Evolutionary conservation across 2,113 vertebrate genomes (phyloP).

Genomic region (Condylura cristata): DNA sequence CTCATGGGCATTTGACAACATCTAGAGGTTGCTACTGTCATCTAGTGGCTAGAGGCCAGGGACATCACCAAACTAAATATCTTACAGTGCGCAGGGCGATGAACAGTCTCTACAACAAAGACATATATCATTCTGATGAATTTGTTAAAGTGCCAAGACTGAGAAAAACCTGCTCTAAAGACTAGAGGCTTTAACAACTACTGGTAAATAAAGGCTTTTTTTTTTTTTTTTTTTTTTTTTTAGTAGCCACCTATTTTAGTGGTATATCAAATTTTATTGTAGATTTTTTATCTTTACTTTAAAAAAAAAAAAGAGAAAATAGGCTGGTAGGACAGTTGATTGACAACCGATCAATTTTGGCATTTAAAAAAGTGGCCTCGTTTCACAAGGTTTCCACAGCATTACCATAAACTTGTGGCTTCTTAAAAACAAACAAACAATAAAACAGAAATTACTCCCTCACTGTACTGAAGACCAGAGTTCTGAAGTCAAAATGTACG

Average conservation of each 20-base stretch:
- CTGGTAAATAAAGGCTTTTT: background rate
- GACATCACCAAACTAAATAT: no score
- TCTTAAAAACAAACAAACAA: no score
- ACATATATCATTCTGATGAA: background rate
- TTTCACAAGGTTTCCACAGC: background rate
- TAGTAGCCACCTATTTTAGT: background rate
- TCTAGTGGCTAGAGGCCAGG: no score
- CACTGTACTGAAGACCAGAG: no score
- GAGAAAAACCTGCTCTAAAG: background rate
- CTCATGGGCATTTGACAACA: background rate
- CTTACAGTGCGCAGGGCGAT: background rate
- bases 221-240: background rate
- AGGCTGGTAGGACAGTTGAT: background rate
- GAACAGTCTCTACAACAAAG: background rate
- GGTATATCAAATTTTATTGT: background rate
- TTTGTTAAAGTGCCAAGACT: background rate
- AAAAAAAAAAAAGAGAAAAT: background rate
- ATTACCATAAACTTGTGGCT: background rate
- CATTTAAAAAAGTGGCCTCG: background rate
- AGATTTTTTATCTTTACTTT: background rate
- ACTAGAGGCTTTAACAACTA: background rate
- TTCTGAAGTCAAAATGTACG: background rate
- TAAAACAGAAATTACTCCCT: background rate
- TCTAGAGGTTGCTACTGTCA: no score
- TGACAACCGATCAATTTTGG: background rate